phyloP scores from a whole-genome alignment of 2,888 invertebrate species.

The Megastigmus dorsalis region DNA sequence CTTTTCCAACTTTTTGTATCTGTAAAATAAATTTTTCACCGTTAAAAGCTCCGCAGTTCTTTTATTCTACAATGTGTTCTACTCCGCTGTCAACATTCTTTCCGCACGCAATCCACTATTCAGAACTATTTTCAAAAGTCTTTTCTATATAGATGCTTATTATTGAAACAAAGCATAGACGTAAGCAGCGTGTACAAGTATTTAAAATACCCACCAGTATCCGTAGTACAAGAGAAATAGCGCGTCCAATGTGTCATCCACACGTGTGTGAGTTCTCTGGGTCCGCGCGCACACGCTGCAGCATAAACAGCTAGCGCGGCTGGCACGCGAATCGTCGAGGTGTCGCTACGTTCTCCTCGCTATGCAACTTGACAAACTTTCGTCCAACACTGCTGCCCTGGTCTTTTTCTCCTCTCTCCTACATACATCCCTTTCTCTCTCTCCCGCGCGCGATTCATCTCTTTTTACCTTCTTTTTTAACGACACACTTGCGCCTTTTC shows the following conservation, averaged over 20 bases:
- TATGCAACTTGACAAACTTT: too few species aligned
- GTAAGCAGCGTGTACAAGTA: too few species aligned
- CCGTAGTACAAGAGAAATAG: not conserved
- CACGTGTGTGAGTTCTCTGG: not conserved
- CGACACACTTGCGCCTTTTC: not conserved
- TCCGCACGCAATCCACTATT: too few species aligned
- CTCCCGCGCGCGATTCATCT: too few species aligned
- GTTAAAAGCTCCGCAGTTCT: too few species aligned
- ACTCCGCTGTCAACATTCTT: too few species aligned
- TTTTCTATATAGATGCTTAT: too few species aligned
- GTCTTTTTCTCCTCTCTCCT: not conserved
- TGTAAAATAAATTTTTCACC: too few species aligned
- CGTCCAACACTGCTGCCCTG: not conserved
- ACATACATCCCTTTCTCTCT: conserved; percentile 5
- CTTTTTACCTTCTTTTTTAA: not conserved
- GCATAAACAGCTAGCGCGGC: not conserved
- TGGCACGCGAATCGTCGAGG: conserved; percentile 37
- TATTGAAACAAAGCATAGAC: too few species aligned
- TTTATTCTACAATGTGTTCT: too few species aligned
- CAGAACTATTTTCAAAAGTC: too few species aligned
- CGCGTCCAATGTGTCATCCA: not conserved
- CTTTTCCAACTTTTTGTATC: too few species aligned
- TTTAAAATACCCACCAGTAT: not conserved
- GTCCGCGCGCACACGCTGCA: not conserved
- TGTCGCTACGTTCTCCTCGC: not conserved